phyloP scores from a whole-genome alignment of 2,113 vertebrate genomes.

The Cyphomyrus discorhynchus region DNA sequence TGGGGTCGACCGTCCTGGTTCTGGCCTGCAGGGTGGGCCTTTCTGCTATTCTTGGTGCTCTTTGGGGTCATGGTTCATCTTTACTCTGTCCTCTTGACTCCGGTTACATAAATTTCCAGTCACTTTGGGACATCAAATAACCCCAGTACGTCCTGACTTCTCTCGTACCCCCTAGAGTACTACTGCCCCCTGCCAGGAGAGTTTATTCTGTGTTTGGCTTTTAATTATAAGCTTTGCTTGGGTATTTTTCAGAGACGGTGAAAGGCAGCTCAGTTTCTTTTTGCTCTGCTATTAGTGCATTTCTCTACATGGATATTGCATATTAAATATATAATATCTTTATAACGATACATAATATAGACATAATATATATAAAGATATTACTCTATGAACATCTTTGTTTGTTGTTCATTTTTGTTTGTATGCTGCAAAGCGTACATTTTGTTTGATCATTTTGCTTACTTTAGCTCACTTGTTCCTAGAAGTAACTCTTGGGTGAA shows the following conservation, averaged over 20 bases:
- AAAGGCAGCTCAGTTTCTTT: neutral
- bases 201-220: neutral
- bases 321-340: neutral
- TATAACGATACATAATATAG: neutral
- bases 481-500: neutral
- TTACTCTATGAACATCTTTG: neutral
- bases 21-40: neutral
- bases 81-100: neutral
- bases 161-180: neutral
- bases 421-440: neutral
- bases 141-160: neutral
- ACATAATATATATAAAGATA: neutral
- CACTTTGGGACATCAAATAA: neutral
- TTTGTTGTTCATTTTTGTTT: neutral
- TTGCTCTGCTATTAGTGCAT: neutral
- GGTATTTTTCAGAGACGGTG: neutral
- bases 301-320: neutral
- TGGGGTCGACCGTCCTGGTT: neutral
- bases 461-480: neutral
- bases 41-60: neutral
- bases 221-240: neutral
- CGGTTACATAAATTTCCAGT: neutral
- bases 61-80: neutral
- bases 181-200: neutral
- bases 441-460: neutral